phyloP scores from a whole-genome alignment of 2,888 invertebrate genomes.

The Agrotis puta region DNA sequence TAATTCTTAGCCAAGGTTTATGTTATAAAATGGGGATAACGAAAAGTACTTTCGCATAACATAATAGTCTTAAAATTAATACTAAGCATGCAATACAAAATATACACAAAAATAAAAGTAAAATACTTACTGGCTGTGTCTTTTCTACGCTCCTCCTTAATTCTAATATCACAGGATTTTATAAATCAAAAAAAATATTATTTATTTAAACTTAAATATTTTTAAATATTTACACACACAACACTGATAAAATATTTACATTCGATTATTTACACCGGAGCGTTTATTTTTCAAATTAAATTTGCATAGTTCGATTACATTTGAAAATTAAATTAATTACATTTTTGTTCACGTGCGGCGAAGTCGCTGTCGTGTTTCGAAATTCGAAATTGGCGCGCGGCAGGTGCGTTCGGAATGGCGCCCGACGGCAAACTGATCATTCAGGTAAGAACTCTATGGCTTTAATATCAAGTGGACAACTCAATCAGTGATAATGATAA shows the following conservation, averaged over 20 bases:
- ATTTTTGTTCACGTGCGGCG: slow-evolving; percentile 70
- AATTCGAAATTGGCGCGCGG: slow-evolving; percentile 56
- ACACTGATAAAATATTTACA: slow-evolving; percentile 73
- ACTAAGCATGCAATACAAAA: slow-evolving; percentile 12
- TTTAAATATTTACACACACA: slow-evolving; percentile 64
- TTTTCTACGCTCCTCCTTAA: slow-evolving; percentile 75
- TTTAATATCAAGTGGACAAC: slow-evolving; percentile 85
- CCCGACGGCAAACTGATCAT: slow-evolving; percentile 75
- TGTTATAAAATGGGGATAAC: background rate
- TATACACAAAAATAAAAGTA: slow-evolving; percentile 12
- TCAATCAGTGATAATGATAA: slow-evolving; percentile 84
- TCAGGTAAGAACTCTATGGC: slow-evolving; percentile 72
- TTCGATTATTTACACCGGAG: slow-evolving; percentile 77
- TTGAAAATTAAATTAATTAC: slow-evolving; percentile 72
- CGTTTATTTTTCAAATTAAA: slow-evolving; percentile 69
- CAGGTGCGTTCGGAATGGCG: slow-evolving; percentile 75
- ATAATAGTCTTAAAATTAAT: slow-evolving; percentile 5
- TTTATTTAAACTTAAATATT: slow-evolving; percentile 56
- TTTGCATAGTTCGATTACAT: slow-evolving; percentile 70
- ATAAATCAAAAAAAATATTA: slow-evolving; percentile 62
- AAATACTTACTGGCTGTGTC: slow-evolving; percentile 82
- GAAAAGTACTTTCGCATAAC: background rate
- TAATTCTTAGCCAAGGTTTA: background rate
- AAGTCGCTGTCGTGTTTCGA: slow-evolving; percentile 61
- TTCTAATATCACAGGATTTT: slow-evolving; percentile 90